Base-by-base conservation (phyloP, 2,888 invertebrate species). In the Opisthograptis luteolata region DNA sequence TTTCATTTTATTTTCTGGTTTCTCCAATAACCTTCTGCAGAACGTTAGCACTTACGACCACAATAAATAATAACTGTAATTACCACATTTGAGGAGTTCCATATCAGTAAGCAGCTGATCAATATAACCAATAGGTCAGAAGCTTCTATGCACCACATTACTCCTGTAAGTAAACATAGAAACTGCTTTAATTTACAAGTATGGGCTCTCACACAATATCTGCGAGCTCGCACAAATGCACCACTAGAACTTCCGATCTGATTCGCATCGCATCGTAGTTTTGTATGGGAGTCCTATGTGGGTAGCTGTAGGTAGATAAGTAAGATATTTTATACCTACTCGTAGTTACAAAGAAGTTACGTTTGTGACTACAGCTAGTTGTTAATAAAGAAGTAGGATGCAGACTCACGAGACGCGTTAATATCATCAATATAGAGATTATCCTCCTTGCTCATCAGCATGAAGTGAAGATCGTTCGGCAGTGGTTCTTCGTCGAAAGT, bases 401-500 rank as follows among this genome's bases (percentile, higher is more conserved):
- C 13, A 13, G 43, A 86, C 87, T 84, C 54, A 90, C 89, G 76
- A 0, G 82, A 78, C 2, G 75, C 68, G 56, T 90, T 87, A 34
- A 90, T 81, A 53, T 90, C 87, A 27, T 89, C 87, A 1, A 88
- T 77, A 31, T 87, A 90, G 1, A 89, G 63, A 15, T 84, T 84
- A 39, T 89, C 84, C 6, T 80, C 76, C 35, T 77, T 79, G 49
- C 88, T 89, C 78, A 88, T 66, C 36, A 89, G 51, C 73, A 89
- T 76, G 15, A 81, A 76, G 48, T 89, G 89, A 42, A 90, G 63
- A 50, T 90, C 90, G 44, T 83, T 70, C 0, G 69, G 53, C 13
- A 89, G 41, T 0, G 87, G 83, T 6, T 73, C 69, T 0, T 81
- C 72, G 20, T 82, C 75, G 0, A 79, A 53, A 0, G 76, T 87